Evolutionary conservation across 2,113 vertebrate genomes (phyloP).

Genomic region (Heterocephalus glaber): DNA sequence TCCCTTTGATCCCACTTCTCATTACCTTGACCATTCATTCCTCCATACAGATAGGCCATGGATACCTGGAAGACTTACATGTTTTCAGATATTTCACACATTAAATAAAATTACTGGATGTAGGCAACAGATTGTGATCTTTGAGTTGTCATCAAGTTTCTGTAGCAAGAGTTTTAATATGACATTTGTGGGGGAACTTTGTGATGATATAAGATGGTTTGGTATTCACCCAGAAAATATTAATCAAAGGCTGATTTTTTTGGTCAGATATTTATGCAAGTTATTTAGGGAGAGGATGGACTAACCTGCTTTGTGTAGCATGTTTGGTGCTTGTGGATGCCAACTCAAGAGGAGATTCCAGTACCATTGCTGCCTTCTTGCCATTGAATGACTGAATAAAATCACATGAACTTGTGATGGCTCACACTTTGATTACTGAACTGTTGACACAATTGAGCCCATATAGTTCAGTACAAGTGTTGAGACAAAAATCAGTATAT

Average conservation of each 20-base stretch:
- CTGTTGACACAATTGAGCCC: background rate
- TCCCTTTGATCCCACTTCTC: background rate
- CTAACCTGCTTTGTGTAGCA: background rate
- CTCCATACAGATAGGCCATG: background rate
- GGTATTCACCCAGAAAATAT: background rate
- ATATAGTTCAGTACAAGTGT: background rate
- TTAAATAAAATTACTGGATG: background rate
- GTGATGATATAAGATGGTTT: background rate
- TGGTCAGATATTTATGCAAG: background rate
- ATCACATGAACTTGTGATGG: background rate
- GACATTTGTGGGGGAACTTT: background rate
- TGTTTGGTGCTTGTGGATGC: background rate
- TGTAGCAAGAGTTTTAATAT: background rate
- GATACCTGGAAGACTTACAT: background rate
- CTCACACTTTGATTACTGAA: background rate
- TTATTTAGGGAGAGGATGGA: background rate
- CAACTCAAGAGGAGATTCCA: background rate
- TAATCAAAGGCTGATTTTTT: background rate
- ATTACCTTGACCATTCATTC: background rate
- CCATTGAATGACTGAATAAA: background rate
- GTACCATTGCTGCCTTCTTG: background rate
- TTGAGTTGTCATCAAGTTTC: background rate
- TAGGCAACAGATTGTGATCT: background rate
- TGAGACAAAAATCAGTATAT: background rate
- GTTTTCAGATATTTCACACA: constrained; percentile 19